Conservation (phyloP, 2,113 vertebrate species). For the Peromyscus polionotus region DNA sequence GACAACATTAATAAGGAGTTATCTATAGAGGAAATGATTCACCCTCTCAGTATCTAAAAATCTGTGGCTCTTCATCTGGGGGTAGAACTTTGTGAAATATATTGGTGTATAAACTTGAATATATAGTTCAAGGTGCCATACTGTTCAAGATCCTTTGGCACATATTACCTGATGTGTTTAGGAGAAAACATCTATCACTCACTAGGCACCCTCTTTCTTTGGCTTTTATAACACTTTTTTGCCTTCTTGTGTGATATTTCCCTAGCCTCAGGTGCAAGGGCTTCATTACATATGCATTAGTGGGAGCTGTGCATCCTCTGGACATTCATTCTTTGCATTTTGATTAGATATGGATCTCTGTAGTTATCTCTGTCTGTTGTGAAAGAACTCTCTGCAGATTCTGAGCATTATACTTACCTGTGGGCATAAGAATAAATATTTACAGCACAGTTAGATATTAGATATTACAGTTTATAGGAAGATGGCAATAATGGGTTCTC, state of each 20-base stretch:
- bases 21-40: not conserved
- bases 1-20: not conserved
- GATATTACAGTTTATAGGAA: not conserved
- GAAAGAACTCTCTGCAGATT: not conserved
- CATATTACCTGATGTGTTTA: not conserved
- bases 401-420: not conserved
- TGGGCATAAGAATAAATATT: not conserved
- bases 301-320: rapidly evolving
- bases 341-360: not conserved
- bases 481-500: not conserved
- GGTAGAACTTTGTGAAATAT: not conserved
- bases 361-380: not conserved
- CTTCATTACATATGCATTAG: not conserved
- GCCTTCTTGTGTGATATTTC: too few species aligned
- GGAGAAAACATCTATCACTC: not conserved
- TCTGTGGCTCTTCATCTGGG: not conserved
- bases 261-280: too few species aligned
- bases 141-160: not conserved
- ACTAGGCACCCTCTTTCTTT: not conserved
- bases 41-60: not conserved
- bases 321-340: not conserved
- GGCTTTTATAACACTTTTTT: not conserved
- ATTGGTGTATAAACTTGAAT: not conserved
- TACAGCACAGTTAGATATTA: not conserved
- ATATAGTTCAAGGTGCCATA: not conserved